A percentile compares a stretch with the other conserved stretches of the same genome.
Evolutionary conservation across 2,113 vertebrate genomes (phyloP).

Genomic region (Xenopus tropicalis): DNA sequence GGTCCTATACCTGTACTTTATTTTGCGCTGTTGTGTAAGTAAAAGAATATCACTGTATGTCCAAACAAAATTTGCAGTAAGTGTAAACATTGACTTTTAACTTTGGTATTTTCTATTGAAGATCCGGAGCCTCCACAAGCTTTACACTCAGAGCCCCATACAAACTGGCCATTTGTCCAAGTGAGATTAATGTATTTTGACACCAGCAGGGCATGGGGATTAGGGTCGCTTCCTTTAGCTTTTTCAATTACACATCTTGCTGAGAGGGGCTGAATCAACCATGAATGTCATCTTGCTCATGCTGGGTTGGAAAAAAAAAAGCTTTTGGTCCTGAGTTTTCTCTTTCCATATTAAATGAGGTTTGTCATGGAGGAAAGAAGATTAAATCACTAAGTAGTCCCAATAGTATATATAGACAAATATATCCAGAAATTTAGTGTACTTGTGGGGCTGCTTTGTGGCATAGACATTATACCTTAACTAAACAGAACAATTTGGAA

Average conservation of each 20-base stretch:
- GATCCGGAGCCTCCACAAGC: background rate
- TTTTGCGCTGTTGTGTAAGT: background rate
- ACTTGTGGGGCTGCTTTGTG: too few species aligned
- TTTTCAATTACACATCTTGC: conserved; percentile 67
- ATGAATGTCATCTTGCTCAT: conserved; percentile 64
- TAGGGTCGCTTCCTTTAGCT: conserved; percentile 60
- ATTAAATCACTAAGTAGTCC: conserved; percentile 53
- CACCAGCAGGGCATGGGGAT: conserved; percentile 60
- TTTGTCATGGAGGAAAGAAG: conserved; percentile 62
- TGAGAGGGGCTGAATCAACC: conserved; percentile 65
- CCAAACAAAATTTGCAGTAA: too few species aligned
- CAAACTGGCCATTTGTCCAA: conserved; percentile 58
- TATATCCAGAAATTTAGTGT: too few species aligned
- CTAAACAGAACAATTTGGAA: too few species aligned
- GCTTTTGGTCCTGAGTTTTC: conserved; percentile 50
- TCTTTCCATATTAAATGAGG: conserved; percentile 66
- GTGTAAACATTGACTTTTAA: conserved; percentile 2
- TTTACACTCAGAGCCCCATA: conserved; percentile 37
- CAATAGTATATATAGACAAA: too few species aligned
- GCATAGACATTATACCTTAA: too few species aligned
- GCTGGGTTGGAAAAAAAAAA: conserved; percentile 49
- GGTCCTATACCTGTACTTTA: background rate
- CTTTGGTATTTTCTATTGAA: background rate
- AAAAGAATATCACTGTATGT: too few species aligned
- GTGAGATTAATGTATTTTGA: conserved; percentile 63